These are phyloP conservation scores for Leptinotarsa defecta DNA, from an alignment of 1,140 invertebrate genomes.

Conservation along the genomic window DNA sequence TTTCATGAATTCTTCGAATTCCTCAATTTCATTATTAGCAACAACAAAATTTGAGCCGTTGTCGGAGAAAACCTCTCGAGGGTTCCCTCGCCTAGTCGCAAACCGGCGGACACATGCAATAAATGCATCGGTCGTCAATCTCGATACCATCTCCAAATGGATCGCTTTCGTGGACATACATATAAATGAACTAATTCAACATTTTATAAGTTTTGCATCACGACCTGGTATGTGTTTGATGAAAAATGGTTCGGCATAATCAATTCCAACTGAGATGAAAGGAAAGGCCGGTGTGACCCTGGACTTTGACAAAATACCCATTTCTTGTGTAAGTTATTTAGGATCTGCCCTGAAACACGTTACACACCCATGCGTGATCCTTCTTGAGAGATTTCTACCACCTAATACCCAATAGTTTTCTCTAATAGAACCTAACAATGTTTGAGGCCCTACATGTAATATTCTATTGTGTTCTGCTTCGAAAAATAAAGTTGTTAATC, in stretches of 20 bases:
- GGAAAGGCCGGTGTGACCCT: background rate
- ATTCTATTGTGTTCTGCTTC: slow-evolving; percentile 23
- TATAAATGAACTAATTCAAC: slow-evolving; percentile 54
- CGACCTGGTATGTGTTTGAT: slow-evolving; percentile 22
- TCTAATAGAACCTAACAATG: slow-evolving; percentile 25
- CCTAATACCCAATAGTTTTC: slow-evolving; percentile 32
- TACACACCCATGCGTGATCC: slow-evolving; percentile 26
- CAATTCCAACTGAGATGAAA: slow-evolving; percentile 29
- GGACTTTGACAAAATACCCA: slow-evolving; percentile 29
- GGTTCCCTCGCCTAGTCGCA: slow-evolving; percentile 51
- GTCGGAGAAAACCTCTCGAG: slow-evolving; percentile 43
- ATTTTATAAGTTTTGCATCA: slow-evolving; percentile 43
- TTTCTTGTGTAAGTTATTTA: background rate
- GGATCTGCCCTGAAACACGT: slow-evolving; percentile 27
- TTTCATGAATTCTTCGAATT: slow-evolving; percentile 15
- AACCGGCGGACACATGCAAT: slow-evolving; percentile 54
- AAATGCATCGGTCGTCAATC: slow-evolving; percentile 53
- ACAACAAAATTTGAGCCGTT: slow-evolving; percentile 45
- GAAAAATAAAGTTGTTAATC: slow-evolving; percentile 23
- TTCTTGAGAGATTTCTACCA: slow-evolving; percentile 21
- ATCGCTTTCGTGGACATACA: slow-evolving; percentile 54
- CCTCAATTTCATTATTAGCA: slow-evolving; percentile 45
- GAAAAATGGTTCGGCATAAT: slow-evolving; percentile 34
- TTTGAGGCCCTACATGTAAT: slow-evolving; percentile 27
- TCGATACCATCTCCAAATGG: slow-evolving; percentile 56